Percentiles rank a stretch among this genome's conserved stretches.
Evolutionary conservation across 2,113 vertebrate species (phyloP).

Genomic region (Anthoscopus minutus): DNA sequence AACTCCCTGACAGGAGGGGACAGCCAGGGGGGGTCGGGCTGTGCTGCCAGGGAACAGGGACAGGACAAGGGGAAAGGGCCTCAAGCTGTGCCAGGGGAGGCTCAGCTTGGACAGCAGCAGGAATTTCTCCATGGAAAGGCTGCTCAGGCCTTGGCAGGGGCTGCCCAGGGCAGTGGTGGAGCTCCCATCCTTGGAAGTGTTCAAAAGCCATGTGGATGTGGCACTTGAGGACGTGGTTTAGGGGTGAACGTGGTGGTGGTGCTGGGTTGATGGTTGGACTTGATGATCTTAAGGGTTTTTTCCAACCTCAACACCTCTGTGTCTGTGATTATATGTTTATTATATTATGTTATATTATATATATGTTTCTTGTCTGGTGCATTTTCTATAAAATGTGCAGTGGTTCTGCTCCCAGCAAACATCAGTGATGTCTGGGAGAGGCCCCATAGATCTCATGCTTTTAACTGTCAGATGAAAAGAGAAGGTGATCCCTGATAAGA

Average conservation of each 20-base stretch:
- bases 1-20: too few species aligned
- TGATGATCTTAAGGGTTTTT: not conserved
- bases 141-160: too few species aligned
- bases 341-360: too few species aligned
- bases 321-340: too few species aligned
- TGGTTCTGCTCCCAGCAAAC: not conserved
- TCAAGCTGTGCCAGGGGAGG: fast-evolving
- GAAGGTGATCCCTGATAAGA: not conserved
- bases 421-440: not conserved
- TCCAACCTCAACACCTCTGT: not conserved
- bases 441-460: not conserved
- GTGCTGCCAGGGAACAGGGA: too few species aligned
- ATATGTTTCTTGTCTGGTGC: not conserved
- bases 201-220: not conserved
- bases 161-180: too few species aligned
- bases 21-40: too few species aligned
- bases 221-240: not conserved
- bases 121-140: not conserved
- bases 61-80: too few species aligned
- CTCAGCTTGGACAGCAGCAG: not conserved
- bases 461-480: not conserved
- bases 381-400: not conserved
- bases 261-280: not conserved
- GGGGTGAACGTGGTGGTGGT: not conserved
- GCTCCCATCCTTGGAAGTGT: too few species aligned